Base-by-base conservation (phyloP, 2,113 vertebrate species). In the Sprattus sprattus region DNA sequence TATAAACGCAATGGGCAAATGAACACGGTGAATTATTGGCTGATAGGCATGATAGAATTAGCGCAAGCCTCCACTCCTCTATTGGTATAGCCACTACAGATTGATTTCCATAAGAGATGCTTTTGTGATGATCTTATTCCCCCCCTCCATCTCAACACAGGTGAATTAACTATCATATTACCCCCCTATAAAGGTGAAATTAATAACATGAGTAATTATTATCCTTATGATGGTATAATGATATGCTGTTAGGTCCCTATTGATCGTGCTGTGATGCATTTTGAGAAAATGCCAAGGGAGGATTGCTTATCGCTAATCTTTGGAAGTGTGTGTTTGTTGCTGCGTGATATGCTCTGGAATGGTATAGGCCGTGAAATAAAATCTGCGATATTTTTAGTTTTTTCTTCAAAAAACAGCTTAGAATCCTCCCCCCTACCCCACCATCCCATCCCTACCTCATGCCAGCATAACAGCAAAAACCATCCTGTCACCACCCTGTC, bases 201-300 rank as follows among this genome's bases (percentile, higher is more conserved):
- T 95, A 94, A 95, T 94, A 95, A 93, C 92, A 92, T 89, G 91
- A 94, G 92, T 94, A 93, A 94, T 94, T 95, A 93, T 93, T 94
- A 93, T 93, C 91, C 91, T 94, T 93, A 92, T 90, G 90, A 92
- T 89, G 93, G 85, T 88, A 3, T 78, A 95, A 94, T 92, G 91
- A 92, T 93, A 93, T 92, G 92, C 93, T 91, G 92, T 84, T 85
- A 90, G 89, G 89, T 90, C 81, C 87, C 83, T 90, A 95, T 95
- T 89, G 94, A 95, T 95, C 93, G 88, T 85, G 88, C 86, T 45
- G 87, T 89, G 90, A 89, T 88, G 90, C 90, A 92, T 89, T 89
- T 85, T 20, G 88, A 82, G 86, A 91, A 91, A 87, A 91, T 67
- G 85, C 45, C 86, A 84, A 90, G 88, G 92, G 90, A 91, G 89